Base-by-base conservation (phyloP, 35 echinoderm and acorn worm genomes). In the Anneissia japonica region DNA sequence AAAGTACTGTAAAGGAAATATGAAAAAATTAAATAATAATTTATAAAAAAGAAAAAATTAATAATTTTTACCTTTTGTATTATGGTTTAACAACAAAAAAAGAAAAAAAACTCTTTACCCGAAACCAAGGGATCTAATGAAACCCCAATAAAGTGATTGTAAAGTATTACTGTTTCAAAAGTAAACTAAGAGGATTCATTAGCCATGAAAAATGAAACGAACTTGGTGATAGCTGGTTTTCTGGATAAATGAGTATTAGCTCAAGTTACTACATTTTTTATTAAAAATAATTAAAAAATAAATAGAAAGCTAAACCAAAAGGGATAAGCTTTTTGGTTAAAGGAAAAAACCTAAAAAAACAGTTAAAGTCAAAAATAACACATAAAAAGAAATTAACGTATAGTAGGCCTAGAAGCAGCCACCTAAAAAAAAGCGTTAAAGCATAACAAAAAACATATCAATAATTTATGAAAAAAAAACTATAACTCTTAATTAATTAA, bases 1-100 rank as follows among this genome's bases (percentile, higher is more conserved):
- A 39, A 21, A 85, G 86, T 88, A 93, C 86, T 46, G 74, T 77
- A 84, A 88, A 46, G 86, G 91, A 88, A 93, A 73, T 5, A 79
- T 93, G 86, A 88, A 93, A 93, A 43, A 6, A 6, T 43, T 43
- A 43, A 43, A 43, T 43, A 43, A 43, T 6, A 43, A 43, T 43
- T 43, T 43, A 6, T 6, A 43, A 6, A 6, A 43, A 4, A 43
- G 40, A 43, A 43, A 14, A 43, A 43, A 43, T 43, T n/a, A n/a
- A n/a, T n/a, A 64, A 64, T 23, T 64, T 23, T 26, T 64, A 64
- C 51, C 51, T 64, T 64, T 64, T 64, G 51, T 64, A 64, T 64
- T 12, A 64, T 64, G 51, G 51, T 64, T 64, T 64, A 64, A 64
- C 51, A 64, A 64, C 51, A 64, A 64, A 43, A 43, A 23, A 12